Percentiles rank a stretch among this genome's conserved stretches.
Conservation (phyloP, 2,113 vertebrate species). For the Pyxicephalus adspersus region DNA sequence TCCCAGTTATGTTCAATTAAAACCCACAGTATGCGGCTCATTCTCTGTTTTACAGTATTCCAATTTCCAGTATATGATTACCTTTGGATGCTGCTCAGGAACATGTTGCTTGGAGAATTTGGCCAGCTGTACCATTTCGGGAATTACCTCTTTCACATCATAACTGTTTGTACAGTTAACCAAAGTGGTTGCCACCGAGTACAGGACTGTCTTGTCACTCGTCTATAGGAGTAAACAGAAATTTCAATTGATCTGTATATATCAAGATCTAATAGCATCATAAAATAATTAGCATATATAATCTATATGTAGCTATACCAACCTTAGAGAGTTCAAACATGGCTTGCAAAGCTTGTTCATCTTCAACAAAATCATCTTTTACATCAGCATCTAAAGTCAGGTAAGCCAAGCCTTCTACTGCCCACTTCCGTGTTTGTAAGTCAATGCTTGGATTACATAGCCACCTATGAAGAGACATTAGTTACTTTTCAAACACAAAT, state of each 20-base stretch:
- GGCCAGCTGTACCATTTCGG: conserved; percentile 93
- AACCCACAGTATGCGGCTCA: too few species aligned
- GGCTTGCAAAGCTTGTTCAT: conserved; percentile 87
- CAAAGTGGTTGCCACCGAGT: conserved; percentile 87
- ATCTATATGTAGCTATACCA: conserved; percentile 4
- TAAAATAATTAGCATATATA: too few species aligned
- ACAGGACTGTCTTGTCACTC: conserved; percentile 92
- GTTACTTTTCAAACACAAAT: background rate
- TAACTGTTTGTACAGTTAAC: conserved; percentile 97
- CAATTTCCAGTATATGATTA: conserved; percentile 57
- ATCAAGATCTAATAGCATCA: background rate
- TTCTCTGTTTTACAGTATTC: too few species aligned
- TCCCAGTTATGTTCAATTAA: too few species aligned
- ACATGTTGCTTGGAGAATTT: conserved; percentile 98
- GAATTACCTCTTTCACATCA: conserved; percentile 92
- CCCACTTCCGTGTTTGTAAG: conserved; percentile 90
- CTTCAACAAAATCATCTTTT: conserved; percentile 97
- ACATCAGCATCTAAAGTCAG: conserved; percentile 95
- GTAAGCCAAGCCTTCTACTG: conserved; percentile 92
- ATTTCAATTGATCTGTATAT: background rate
- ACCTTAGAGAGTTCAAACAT: conserved; percentile 97
- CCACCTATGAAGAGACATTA: conserved; percentile 76
- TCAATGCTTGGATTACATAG: conserved; percentile 89
- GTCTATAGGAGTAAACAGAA: conserved; percentile 70
- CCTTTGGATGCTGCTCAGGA: conserved; percentile 96